These are phyloP conservation scores for Eulemur coronatus DNA, from an alignment of 2,797 vertebrate genomes.

Conservation along the genomic window DNA sequence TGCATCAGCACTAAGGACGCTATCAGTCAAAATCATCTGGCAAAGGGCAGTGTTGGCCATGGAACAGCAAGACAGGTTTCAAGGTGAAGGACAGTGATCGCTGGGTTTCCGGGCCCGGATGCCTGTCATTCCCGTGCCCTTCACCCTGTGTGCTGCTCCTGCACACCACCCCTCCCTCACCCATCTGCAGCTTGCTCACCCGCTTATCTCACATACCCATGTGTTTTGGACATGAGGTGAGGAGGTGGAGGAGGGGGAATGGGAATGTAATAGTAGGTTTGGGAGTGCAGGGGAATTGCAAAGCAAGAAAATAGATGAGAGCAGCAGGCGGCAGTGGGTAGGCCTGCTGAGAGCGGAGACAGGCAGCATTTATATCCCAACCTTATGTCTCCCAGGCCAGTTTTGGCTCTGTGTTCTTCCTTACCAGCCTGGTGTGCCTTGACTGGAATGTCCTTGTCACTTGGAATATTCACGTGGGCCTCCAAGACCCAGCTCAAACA, in stretches of 20 bases:
- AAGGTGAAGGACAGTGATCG: slow-evolving; percentile 52
- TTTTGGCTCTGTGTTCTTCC: slow-evolving; percentile 58
- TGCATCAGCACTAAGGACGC: neutral
- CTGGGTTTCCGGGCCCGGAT: neutral
- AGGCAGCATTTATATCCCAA: slow-evolving; percentile 77
- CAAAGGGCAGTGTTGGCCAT: slow-evolving; percentile 37
- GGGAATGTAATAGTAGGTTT: slow-evolving; percentile 51
- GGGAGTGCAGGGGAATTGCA: slow-evolving; percentile 58
- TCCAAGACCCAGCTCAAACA: neutral
- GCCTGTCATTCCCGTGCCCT: slow-evolving; percentile 26
- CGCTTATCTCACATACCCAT: slow-evolving; percentile 5
- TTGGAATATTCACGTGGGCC: slow-evolving; percentile 18
- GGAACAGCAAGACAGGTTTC: slow-evolving; percentile 60
- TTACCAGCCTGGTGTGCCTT: slow-evolving; percentile 23
- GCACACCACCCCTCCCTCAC: neutral
- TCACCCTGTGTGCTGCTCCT: neutral
- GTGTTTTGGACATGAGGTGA: slow-evolving; percentile 74
- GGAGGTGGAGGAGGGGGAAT: slow-evolving; percentile 73
- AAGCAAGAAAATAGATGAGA: slow-evolving; percentile 77
- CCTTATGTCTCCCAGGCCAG: slow-evolving; percentile 77
- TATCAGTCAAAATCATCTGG: slow-evolving; percentile 55
- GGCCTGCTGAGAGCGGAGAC: slow-evolving; percentile 72
- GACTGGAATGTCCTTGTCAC: slow-evolving; percentile 67
- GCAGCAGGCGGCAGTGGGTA: slow-evolving; percentile 75
- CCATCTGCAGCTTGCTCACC: neutral